Base-by-base conservation (phyloP, 2,888 invertebrate genomes). In the Apamea monoglypha region DNA sequence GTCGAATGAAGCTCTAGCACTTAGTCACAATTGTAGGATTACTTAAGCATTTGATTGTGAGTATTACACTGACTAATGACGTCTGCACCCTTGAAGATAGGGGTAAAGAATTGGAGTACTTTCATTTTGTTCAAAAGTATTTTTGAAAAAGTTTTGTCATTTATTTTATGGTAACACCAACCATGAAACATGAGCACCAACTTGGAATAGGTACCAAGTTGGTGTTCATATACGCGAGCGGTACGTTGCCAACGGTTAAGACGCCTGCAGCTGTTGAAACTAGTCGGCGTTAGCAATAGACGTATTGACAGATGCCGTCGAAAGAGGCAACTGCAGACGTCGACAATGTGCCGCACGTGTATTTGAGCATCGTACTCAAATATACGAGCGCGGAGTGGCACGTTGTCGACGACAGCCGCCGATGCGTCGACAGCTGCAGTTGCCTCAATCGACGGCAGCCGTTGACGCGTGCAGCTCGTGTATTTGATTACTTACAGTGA, bases 21-120 rank as follows among this genome's bases (percentile, higher is more conserved):
- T 89, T 86, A 87, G 85, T 89, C 85, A 88, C 87, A 80, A 88
- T 78, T 85, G 87, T 78, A 81, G 74, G 87, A 83, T 87, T 82
- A 85, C 76, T 87, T 84, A 85, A 76, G 75, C 67, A 78, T 83
- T 89, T 86, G 83, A 87, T 86, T 82, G 73, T 87, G 69, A 83
- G 82, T 80, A 79, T 82, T 77, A 89, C 83, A 77, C 61, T 86
- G 78, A 87, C 76, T 87, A 88, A 90, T 87, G 82, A 80, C 73
- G 87, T 87, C 81, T 83, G 71, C 80, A 86, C 88, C 87, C 90
- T 83, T 80, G 50, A 70, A 81, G 70, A 74, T 81, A 76, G 81
- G 85, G 81, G 83, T 82, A 69, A 74, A 76, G 36, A 70, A 75
- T 68, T 78, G 36, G 61, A 84, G 67, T 25, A 68, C 84, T 63